Evolutionary conservation across 2,888 invertebrate genomes (phyloP).

Genomic region (Elegia similella): DNA sequence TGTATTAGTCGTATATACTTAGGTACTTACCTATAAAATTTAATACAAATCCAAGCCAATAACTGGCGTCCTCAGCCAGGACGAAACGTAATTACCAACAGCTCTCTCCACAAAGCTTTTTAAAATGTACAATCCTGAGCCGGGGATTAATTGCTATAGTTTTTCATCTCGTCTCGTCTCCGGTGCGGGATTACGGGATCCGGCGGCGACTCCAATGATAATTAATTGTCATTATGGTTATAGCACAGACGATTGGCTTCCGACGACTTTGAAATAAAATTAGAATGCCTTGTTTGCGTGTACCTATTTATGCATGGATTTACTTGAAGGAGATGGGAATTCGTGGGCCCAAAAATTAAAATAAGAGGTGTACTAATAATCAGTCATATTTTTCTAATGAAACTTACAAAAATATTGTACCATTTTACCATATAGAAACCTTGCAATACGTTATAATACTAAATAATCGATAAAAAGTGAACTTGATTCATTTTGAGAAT

Average conservation of each 20-base stretch:
- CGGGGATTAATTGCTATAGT: slow-evolving; percentile 58
- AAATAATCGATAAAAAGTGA: no score
- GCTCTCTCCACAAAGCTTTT: slow-evolving; percentile 35
- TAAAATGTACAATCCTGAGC: slow-evolving; percentile 47
- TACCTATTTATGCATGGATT: no score
- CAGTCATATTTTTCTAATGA: no score
- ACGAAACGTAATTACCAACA: slow-evolving; percentile 15
- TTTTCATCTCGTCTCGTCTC: slow-evolving; percentile 49
- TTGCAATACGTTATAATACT: no score
- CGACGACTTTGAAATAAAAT: slow-evolving; percentile 1
- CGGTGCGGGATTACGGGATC: slow-evolving; percentile 42
- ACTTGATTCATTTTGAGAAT: no score
- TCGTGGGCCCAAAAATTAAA: no score
- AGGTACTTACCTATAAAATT: no score
- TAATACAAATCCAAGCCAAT: not conserved
- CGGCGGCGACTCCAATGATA: slow-evolving; percentile 56
- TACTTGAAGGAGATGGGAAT: no score
- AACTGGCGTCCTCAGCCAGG: slow-evolving; percentile 3
- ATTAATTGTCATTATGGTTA: slow-evolving; percentile 56
- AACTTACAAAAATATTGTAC: no score
- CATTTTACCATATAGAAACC: no score
- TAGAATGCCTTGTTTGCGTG: not conserved
- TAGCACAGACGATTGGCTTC: slow-evolving; percentile 45
- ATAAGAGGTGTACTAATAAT: no score
- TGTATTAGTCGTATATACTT: no score